A percentile compares a stretch with the other conserved stretches of the same genome.
Evolutionary conservation across 2,113 vertebrate species (phyloP).

Genomic region (Actenoides hombroni): DNA sequence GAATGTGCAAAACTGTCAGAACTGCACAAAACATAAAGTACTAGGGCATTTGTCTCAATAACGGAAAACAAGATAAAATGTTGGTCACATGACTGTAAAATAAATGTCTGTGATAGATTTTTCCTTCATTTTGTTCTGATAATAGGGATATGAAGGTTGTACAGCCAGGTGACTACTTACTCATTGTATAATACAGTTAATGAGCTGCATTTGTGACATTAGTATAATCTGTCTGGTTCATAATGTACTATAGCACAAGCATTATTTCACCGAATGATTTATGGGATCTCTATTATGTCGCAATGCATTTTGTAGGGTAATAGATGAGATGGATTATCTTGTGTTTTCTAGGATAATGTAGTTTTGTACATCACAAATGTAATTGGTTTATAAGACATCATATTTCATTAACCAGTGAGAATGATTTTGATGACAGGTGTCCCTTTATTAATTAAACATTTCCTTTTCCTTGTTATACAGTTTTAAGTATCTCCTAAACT

Average conservation of each 20-base stretch:
- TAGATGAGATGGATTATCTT: conserved; percentile 36
- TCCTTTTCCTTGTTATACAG: background rate
- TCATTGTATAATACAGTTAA: conserved; percentile 32
- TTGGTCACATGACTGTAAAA: background rate
- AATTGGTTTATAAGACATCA: background rate
- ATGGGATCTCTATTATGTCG: conserved; percentile 23
- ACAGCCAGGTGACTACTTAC: conserved; percentile 27
- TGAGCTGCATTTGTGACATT: conserved; percentile 40
- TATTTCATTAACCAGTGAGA: conserved; percentile 20
- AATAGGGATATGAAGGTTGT: conserved; percentile 20
- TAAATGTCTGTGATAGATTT: background rate
- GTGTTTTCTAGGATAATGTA: conserved; percentile 9
- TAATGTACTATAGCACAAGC: background rate
- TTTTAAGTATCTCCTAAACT: background rate
- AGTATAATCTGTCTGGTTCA: conserved; percentile 35
- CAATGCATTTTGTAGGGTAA: conserved; percentile 35
- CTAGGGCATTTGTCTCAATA: background rate
- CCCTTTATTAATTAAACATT: background rate
- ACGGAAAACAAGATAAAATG: background rate
- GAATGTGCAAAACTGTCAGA: background rate
- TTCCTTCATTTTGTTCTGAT: background rate
- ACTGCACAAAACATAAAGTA: background rate
- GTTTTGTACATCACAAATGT: conserved; percentile 25
- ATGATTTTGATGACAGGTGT: background rate
- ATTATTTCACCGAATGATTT: conserved; percentile 43